A percentile compares a stretch with the other conserved stretches of the same genome.
Evolutionary conservation across 2,797 vertebrate species (phyloP).

Genomic region (Anniella stebbinsi): DNA sequence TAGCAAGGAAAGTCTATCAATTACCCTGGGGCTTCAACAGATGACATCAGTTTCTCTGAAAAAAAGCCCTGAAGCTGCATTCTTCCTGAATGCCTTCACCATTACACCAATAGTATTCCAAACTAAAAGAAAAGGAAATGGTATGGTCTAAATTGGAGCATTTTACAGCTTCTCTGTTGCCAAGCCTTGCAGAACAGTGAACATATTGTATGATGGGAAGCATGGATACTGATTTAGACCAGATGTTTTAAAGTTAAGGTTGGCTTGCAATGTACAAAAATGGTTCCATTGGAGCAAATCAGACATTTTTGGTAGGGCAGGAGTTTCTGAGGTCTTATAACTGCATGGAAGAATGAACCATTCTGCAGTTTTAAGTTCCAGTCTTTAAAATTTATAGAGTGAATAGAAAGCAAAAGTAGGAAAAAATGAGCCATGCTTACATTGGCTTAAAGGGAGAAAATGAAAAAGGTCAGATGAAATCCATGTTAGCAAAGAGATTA

Average conservation of each 20-base stretch:
- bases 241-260: constrained; percentile 41
- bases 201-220: constrained; percentile 8
- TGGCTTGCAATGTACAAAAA: constrained; percentile 16
- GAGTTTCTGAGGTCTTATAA: constrained; percentile 47
- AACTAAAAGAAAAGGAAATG: neutral
- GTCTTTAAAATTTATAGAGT: constrained; percentile 14
- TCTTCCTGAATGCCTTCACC: too few relatives aligned
- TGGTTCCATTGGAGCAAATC: constrained; percentile 34
- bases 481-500: neutral
- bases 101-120: too few relatives aligned
- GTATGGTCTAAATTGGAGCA: neutral
- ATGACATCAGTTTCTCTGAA: neutral
- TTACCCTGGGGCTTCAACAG: neutral
- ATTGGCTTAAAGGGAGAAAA: constrained; percentile 23
- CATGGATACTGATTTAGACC: neutral
- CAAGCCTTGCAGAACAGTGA: constrained; percentile 6
- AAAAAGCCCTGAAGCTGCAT: too few relatives aligned
- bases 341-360: constrained; percentile 31
- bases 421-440: constrained; percentile 31
- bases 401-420: constrained; percentile 9
- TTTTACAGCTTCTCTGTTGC: neutral
- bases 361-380: constrained; percentile 29
- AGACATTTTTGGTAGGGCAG: constrained; percentile 44
- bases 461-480: constrained; percentile 4
- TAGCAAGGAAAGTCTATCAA: neutral